phyloP scores from a whole-genome alignment of 2,797 vertebrate genomes.

The Xiphorhynchus erythropygius region DNA sequence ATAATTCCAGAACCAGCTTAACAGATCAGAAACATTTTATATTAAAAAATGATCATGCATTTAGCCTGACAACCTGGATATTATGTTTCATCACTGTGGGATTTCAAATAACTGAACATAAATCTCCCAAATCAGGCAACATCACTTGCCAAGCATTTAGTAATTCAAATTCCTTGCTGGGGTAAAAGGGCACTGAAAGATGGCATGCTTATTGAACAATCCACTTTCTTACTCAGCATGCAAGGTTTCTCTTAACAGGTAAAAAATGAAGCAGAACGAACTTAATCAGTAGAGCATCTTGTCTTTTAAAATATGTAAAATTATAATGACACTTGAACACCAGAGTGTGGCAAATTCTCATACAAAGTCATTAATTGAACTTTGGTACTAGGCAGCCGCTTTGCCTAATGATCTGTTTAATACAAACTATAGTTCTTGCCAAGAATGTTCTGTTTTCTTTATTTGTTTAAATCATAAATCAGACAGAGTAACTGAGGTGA shows the following conservation, averaged over 20 bases:
- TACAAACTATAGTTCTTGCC: constrained; percentile 47
- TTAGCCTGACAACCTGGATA: constrained; percentile 1
- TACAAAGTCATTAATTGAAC: constrained; percentile 1
- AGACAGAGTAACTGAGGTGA: neutral
- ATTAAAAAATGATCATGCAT: neutral
- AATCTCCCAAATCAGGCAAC: neutral
- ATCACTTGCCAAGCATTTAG: neutral
- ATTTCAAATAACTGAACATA: constrained; percentile 23
- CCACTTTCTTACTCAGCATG: neutral
- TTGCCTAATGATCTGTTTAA: constrained; percentile 44
- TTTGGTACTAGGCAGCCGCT: neutral
- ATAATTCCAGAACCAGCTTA: neutral
- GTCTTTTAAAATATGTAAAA: constrained; percentile 47
- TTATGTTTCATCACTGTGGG: neutral
- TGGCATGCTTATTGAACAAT: neutral
- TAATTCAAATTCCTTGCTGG: neutral
- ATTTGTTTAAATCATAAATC: constrained; percentile 56
- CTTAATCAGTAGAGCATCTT: neutral
- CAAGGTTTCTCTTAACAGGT: constrained; percentile 1
- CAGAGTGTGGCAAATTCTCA: constrained; percentile 35
- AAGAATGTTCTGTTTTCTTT: constrained; percentile 1
- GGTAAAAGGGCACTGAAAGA: neutral
- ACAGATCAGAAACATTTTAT: neutral
- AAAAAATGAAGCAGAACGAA: constrained; percentile 47
- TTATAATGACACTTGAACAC: constrained; percentile 22